Conservation (phyloP, 1,140 invertebrate species). For the Drosophila bifasciata region DNA sequence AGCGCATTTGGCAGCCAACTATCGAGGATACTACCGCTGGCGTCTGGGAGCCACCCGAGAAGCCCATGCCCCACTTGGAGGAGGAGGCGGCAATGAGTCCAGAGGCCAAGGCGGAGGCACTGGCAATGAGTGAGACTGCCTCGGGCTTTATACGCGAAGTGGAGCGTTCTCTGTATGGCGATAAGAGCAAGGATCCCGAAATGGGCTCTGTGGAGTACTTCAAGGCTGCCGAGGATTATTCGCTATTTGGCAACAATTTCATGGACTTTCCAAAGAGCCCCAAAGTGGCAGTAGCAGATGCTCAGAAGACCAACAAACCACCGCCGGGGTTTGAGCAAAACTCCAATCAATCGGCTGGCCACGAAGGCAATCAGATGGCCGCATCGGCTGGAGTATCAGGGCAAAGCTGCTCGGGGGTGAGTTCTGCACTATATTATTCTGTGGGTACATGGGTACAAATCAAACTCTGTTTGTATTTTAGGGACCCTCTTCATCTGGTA, state of each 20-base stretch:
- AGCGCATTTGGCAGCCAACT: too few relatives aligned
- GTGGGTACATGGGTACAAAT: too few relatives aligned
- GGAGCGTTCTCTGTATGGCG: conserved; percentile 47
- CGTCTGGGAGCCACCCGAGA: too few relatives aligned
- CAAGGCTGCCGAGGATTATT: conserved; percentile 74
- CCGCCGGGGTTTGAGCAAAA: conserved; percentile 46
- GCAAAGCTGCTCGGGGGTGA: conserved; percentile 6
- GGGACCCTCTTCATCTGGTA: too few relatives aligned
- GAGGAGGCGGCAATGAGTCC: too few relatives aligned
- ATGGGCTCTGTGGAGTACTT: conserved; percentile 57
- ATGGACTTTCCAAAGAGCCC: conserved; percentile 56
- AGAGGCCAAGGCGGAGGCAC: too few relatives aligned
- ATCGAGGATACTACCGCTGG: too few relatives aligned
- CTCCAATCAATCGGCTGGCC: conserved; percentile 10
- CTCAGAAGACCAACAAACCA: background rate
- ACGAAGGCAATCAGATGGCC: conserved; percentile 24
- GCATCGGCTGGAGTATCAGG: background rate
- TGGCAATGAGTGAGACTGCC: conserved; percentile 1
- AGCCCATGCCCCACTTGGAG: too few relatives aligned
- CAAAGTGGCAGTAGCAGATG: background rate
- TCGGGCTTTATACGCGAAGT: conserved; percentile 46
- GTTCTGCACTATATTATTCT: too few relatives aligned
- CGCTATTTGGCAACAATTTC: conserved; percentile 50
- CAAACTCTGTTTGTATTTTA: background rate
- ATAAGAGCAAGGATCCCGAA: conserved; percentile 55